Evolutionary conservation across 2,797 vertebrate genomes (phyloP).

Genomic region (Falco berigora): DNA sequence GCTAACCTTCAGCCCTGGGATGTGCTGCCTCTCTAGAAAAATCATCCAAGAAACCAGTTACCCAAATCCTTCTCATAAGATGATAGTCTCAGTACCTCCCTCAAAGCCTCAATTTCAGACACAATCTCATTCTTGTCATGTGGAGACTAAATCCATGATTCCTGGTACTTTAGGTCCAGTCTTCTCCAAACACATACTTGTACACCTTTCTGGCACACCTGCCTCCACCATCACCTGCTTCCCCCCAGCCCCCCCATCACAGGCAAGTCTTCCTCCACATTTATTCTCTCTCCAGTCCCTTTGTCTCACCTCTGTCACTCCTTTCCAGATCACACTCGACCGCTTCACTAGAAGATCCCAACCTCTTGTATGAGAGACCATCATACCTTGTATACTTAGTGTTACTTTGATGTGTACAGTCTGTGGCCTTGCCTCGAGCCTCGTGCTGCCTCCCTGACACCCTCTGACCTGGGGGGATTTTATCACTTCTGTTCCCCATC

Average conservation of each 20-base stretch:
- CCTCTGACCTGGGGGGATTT: not conserved
- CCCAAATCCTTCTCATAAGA: not conserved
- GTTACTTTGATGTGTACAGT: not conserved
- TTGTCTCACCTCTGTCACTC: not conserved
- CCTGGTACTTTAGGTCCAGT: not conserved
- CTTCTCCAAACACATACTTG: not conserved
- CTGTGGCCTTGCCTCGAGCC: not conserved
- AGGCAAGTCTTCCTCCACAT: fast-evolving
- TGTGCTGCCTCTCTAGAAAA: not conserved
- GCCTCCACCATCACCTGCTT: not conserved
- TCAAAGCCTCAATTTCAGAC: not conserved
- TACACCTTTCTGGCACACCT: not conserved
- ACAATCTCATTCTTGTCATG: not conserved
- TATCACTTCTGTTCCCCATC: not conserved
- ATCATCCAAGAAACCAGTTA: not conserved
- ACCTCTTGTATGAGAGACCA: not conserved
- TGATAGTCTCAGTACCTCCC: not conserved
- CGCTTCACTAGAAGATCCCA: not conserved
- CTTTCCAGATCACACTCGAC: not conserved
- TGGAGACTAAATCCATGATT: not conserved
- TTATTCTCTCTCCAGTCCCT: not conserved
- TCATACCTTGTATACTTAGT: not conserved
- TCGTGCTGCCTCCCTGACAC: not conserved
- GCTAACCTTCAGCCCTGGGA: not conserved
- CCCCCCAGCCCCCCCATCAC: not conserved